Conservation (phyloP, 2,113 vertebrate genomes). For the Pleuronectes platessa region DNA sequence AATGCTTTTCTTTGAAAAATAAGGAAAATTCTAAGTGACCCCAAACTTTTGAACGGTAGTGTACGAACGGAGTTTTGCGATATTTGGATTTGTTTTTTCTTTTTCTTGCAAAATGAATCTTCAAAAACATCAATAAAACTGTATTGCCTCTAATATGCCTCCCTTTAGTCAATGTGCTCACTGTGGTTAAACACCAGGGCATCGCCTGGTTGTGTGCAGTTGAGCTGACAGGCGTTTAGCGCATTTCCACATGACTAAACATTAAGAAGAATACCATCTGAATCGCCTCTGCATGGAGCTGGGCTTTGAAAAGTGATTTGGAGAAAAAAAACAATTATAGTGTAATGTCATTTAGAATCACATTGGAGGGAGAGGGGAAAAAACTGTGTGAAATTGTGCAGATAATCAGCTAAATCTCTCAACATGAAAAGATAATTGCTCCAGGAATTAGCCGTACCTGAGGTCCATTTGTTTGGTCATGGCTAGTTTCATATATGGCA, state of each 20-base stretch:
- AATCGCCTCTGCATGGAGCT: conserved; percentile 62
- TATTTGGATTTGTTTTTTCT: background rate
- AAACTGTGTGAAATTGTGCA: conserved; percentile 98
- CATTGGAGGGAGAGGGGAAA: conserved; percentile 74
- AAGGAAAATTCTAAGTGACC: no score
- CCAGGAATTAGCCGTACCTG: conserved; percentile 99
- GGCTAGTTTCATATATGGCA: conserved; percentile 98
- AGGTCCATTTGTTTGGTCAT: conserved; percentile 99
- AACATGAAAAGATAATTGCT: conserved; percentile 99
- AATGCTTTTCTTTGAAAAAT: no score
- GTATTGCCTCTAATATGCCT: background rate
- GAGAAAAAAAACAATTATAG: conserved; percentile 77
- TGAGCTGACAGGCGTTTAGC: conserved; percentile 37
- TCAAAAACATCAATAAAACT: background rate
- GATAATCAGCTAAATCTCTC: conserved; percentile 99
- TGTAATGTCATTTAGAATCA: conserved; percentile 88
- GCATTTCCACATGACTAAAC: conserved; percentile 44
- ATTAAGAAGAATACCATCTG: conserved; percentile 41
- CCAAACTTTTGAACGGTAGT: no score
- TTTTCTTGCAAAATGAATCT: background rate
- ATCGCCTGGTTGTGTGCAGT: conserved; percentile 19
- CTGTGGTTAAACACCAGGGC: background rate
- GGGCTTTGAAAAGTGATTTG: conserved; percentile 91
- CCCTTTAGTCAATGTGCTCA: conserved; percentile 6
- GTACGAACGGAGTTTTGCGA: background rate